These are phyloP conservation scores for Hypocryptadius cinnamomeus DNA, from an alignment of 2,113 vertebrate species.

Conservation along the genomic window DNA sequence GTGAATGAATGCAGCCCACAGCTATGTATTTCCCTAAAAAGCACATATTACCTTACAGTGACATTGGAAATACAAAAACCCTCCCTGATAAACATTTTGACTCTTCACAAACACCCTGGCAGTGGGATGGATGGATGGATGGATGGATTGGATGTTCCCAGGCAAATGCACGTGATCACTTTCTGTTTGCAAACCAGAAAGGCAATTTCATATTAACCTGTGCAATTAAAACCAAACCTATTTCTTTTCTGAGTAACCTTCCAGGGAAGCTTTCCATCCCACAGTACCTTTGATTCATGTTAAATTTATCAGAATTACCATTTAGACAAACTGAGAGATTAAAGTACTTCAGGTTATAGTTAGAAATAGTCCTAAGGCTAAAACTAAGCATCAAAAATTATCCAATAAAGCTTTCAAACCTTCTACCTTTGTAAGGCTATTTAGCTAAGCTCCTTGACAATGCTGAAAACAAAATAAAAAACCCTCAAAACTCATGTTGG, in stretches of 20 bases:
- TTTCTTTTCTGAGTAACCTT: not conserved
- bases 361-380: not conserved
- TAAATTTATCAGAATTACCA: not conserved
- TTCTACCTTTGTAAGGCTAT: not conserved
- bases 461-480: not conserved
- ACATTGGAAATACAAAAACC: not conserved
- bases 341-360: not conserved
- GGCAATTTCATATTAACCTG: not conserved
- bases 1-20: not conserved
- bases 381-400: not conserved
- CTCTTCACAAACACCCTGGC: not conserved
- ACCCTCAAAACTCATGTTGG: not conserved
- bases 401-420: not conserved
- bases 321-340: not conserved
- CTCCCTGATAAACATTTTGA: not conserved
- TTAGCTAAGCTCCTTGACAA: not conserved
- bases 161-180: fast-evolving
- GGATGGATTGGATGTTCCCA: not conserved
- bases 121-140: not conserved
- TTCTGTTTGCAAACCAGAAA: not conserved
- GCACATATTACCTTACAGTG: too few species aligned
- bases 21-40: not conserved
- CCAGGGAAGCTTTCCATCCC: not conserved
- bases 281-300: not conserved
- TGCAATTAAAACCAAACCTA: not conserved